Conservation (phyloP, 2,888 invertebrate genomes). For the Azorinus chamasolen region DNA sequence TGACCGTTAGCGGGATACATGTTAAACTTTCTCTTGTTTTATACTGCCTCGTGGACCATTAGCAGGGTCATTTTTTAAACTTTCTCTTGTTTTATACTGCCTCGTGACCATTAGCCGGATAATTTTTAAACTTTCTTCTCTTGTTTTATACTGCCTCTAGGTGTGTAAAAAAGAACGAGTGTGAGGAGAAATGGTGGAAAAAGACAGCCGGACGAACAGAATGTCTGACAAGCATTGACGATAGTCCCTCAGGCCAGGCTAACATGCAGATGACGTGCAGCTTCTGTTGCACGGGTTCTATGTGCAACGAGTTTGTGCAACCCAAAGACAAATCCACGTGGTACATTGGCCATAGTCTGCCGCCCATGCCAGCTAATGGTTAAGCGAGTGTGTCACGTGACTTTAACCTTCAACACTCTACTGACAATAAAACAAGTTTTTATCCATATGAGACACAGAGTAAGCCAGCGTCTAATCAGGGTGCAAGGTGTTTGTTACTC, state of each 20-base stretch:
- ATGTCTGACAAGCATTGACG: conserved; percentile 67
- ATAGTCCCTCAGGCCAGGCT: conserved; percentile 54
- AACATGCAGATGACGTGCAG: conserved; percentile 65
- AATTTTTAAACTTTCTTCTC: no score
- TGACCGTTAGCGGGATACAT: no score
- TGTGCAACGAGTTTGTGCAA: conserved; percentile 64
- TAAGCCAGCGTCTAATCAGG: no score
- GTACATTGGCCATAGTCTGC: conserved; percentile 54
- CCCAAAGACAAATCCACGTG: conserved; percentile 32
- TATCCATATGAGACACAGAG: no score
- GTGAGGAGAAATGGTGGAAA: conserved; percentile 68
- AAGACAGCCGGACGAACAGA: conserved; percentile 64
- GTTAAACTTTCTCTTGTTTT: no score
- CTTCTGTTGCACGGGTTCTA: conserved; percentile 63
- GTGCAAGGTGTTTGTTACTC: no score
- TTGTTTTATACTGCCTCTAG: conserved; percentile 25
- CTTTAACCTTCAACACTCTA: no score
- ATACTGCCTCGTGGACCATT: no score
- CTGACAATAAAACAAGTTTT: no score
- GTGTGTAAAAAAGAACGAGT: conserved; percentile 59
- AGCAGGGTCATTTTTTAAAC: no score
- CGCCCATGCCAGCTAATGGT: conserved; percentile 12
- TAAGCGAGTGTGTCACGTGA: background rate
- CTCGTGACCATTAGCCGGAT: no score
- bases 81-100: no score